Conservation (phyloP, 2,888 invertebrate genomes). For the Drosophila lutescens region DNA sequence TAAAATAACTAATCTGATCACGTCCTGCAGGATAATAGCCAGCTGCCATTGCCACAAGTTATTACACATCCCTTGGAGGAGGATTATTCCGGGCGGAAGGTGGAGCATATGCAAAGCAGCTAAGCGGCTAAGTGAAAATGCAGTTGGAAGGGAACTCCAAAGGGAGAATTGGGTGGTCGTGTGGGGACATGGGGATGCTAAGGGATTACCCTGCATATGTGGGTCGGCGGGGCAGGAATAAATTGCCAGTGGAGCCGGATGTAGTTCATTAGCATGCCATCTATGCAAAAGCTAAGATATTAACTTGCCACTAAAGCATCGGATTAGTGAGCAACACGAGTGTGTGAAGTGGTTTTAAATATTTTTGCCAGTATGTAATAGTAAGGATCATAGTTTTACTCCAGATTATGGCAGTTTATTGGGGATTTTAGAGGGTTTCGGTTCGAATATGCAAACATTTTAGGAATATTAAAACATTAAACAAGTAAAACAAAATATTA, state of each 20-base stretch:
- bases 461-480: too few species aligned
- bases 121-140: slow-evolving; percentile 54
- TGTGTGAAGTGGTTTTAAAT: slow-evolving; percentile 10
- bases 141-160: slow-evolving; percentile 12
- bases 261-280: slow-evolving; percentile 59
- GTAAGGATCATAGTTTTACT: not conserved
- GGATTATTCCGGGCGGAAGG: slow-evolving; percentile 35
- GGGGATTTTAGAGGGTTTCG: not conserved
- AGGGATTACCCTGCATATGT: slow-evolving; percentile 25
- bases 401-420: slow-evolving; percentile 8
- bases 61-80: slow-evolving; percentile 46
- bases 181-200: not conserved
- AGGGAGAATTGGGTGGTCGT: slow-evolving; percentile 2
- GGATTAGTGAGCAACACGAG: slow-evolving; percentile 26
- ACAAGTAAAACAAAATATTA: not conserved
- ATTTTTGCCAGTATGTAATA: slow-evolving; percentile 8
- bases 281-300: slow-evolving; percentile 39
- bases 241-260: slow-evolving; percentile 29
- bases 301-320: slow-evolving; percentile 35
- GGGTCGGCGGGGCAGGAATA: slow-evolving; percentile 36
- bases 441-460: too few species aligned
- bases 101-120: slow-evolving; percentile 65
- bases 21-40: slow-evolving; percentile 67
- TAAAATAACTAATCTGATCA: slow-evolving; percentile 80
- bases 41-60: slow-evolving; percentile 53